Base-by-base conservation (phyloP, 2,888 invertebrate genomes). In the Frankliniella fusca region DNA sequence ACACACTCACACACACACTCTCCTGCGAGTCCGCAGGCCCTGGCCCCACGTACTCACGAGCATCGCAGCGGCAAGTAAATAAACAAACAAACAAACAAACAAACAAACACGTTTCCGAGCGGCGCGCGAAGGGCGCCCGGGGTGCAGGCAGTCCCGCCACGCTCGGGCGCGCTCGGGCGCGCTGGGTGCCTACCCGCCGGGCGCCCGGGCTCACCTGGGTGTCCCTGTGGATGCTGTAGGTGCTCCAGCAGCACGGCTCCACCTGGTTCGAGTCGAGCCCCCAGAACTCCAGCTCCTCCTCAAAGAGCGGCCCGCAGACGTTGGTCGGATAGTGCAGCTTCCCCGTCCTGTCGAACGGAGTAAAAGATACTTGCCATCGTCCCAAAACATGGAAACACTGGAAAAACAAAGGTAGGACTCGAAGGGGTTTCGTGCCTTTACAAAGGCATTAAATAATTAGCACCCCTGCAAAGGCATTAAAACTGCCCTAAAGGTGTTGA, bases 161-260 rank as follows among this genome's bases (percentile, higher is more conserved):
- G 15, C 54, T 54, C 54, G 18, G 54, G 18, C 15, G 54, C 54
- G 54, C 54, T 15, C 54, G 54, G 15, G 15, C 5, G 0, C 15
- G 15, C 18, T 12, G 54, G 54, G 0, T 15, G 54, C 54, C 54
- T 54, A 54, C 54, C 54, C 54, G 15, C 54, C 5, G 54, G 15
- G 12, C 20, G 11, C 54, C 54, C 54, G 54, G 48, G 85, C 88
- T 89, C 85, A 94, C 94, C 93, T 93, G 92, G 85, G 95, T 94
- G 86, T 94, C 94, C 87, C 94, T 92, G 89, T 95, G 94, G 88
- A 94, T 93, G 89, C 94, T 94, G 89, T 98, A 98, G 48, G 98
- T 98, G 90, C 97, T 98, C 98, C 98, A 98, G 89, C 98, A 98
- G 89, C 98, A 98, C 8, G 97, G 97, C 88, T 98, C 97, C 87